A percentile compares a stretch with the other conserved stretches of the same genome.
Evolutionary conservation across 2,888 invertebrate genomes (phyloP).

Genomic region (Tortricodes alternella): DNA sequence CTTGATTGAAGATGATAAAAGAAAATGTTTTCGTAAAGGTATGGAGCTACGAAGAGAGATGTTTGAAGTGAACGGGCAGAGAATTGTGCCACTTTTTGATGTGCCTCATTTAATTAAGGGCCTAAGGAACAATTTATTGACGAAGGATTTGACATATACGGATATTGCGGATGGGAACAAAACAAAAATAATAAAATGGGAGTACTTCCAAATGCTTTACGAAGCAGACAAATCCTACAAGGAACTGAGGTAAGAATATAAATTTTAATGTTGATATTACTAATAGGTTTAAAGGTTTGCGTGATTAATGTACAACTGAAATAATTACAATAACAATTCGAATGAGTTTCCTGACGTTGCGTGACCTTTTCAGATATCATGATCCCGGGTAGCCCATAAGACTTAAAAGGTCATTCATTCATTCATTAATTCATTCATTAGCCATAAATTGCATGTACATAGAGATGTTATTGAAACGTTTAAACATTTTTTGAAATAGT

Average conservation of each 20-base stretch:
- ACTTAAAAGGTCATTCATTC: too few relatives aligned
- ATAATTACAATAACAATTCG: too few relatives aligned
- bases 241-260: constrained; percentile 39
- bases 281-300: too few relatives aligned
- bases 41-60: background rate
- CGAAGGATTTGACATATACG: constrained; percentile 30
- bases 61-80: constrained; percentile 8
- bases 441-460: too few relatives aligned
- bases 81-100: constrained; percentile 28
- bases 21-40: background rate
- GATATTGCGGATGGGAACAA: constrained; percentile 16
- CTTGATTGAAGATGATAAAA: background rate
- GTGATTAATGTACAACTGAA: too few relatives aligned
- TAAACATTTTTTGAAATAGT: too few relatives aligned
- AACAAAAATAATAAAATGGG: constrained; percentile 39
- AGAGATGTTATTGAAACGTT: too few relatives aligned
- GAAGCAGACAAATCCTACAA: constrained; percentile 36
- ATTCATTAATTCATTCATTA: too few relatives aligned
- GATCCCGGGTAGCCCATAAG: too few relatives aligned
- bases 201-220: constrained; percentile 37
- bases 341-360: too few relatives aligned
- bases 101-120: constrained; percentile 32
- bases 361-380: too few relatives aligned
- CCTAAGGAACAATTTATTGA: constrained; percentile 34
- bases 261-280: constrained; percentile 42